These are phyloP conservation scores for Oryzias sinensis DNA, from an alignment of 2,797 vertebrate genomes.

Conservation along the genomic window DNA sequence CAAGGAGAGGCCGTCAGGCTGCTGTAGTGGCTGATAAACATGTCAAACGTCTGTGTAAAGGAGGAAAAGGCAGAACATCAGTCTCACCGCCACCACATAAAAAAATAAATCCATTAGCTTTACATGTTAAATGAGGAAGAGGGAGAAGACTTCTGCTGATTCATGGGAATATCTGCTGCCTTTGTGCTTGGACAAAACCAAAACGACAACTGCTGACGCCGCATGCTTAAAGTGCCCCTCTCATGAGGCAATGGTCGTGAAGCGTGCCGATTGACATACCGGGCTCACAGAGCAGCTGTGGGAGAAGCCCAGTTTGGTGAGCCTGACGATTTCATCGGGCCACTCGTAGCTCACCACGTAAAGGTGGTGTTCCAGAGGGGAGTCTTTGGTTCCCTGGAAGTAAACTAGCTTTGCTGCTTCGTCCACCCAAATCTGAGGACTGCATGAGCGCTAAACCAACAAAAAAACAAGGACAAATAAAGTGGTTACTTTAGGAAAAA, in stretches of 20 bases:
- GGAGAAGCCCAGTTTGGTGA: conserved; percentile 86
- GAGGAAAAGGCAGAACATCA: background rate
- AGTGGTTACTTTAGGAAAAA: no score
- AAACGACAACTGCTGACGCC: no score
- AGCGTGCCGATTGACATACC: conserved; percentile 61
- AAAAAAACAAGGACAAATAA: conserved; percentile 1
- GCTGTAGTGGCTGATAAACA: conserved; percentile 97
- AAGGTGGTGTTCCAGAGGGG: conserved; percentile 90
- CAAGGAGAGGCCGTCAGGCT: conserved; percentile 87
- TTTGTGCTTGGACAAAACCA: no score
- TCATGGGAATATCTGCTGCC: no score
- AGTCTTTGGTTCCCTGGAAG: conserved; percentile 90
- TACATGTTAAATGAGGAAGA: no score
- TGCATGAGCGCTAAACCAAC: conserved; percentile 55
- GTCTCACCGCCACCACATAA: background rate
- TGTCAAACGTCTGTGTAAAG: conserved; percentile 86
- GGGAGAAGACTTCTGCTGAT: no score
- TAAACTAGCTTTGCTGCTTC: conserved; percentile 86
- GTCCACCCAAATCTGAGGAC: conserved; percentile 87
- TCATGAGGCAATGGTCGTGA: no score
- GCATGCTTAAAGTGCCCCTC: no score
- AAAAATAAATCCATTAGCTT: no score
- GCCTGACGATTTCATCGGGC: conserved; percentile 80
- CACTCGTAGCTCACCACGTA: conserved; percentile 86
- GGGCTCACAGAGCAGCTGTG: conserved; percentile 92